Evolutionary conservation across 2,888 invertebrate species (phyloP), one percentile per base, ranked within the genome.

Genomic region (Pardosa pseudoannulata): DNA sequence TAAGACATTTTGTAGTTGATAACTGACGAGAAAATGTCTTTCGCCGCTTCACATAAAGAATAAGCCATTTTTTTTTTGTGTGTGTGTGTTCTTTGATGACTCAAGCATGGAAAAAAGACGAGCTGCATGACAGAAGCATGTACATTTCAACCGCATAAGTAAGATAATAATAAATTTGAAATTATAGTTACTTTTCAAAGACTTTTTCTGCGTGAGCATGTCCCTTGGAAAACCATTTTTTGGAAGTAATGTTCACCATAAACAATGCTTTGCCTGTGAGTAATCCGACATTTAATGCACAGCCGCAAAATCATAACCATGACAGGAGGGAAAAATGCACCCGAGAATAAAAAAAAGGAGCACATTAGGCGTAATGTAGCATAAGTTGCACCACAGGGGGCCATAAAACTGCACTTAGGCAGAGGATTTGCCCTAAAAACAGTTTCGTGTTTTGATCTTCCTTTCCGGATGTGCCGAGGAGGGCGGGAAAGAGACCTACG

Each of bases 341-440:
- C 16, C 11, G 13, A 65, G 6, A 16, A 27, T 6, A 19, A 29
- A 65, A 65, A 65, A 65, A 31, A 11, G 16, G 32, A 9, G 7
- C 32, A 32, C 76, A 83, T 78, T 65, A 78, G 46, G 50, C 50
- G 41, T 39, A 39, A 64, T 75, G 75, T 64, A 36, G 50, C 83
- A 65, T 67, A 78, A 83, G 83, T 78, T 78, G 78, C 83, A 67
- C 83, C 50, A 72, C 78, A 67, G 83, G 83, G 83, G 78, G 78
- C 83, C 65, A 83, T 83, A 83, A 83, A 83, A 83, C 73, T 56
- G 78, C 73, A 83, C 83, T 83, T 83, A 78, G 65, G 72, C 76
- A 32, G 70, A 82, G 72, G 78, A 78, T 78, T 83, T 78, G 39
- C 50, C 56, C 75, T 68, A 56, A 81, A 81, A 83, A 83, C 76